phyloP scores from a whole-genome alignment of 2,113 vertebrate species.

The Globicephala melas region DNA sequence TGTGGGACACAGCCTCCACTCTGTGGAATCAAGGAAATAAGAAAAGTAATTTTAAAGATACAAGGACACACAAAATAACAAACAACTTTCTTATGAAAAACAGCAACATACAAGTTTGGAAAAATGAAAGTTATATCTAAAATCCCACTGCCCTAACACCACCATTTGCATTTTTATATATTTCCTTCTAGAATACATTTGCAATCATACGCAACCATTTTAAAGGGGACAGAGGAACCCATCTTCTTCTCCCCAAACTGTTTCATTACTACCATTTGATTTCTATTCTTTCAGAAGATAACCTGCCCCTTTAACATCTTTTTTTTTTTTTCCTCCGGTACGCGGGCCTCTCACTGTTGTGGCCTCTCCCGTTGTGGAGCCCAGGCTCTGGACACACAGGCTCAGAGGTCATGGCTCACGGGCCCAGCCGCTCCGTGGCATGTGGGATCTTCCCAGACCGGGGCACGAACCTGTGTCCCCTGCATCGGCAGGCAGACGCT shows the following conservation, averaged over 20 bases:
- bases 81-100: neutral
- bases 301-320: neutral
- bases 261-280: neutral
- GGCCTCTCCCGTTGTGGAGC: no score
- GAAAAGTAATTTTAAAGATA: slow-evolving; percentile 2
- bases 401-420: no score
- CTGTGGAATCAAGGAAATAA: slow-evolving; percentile 5
- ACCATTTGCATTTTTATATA: neutral
- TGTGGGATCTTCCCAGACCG: no score
- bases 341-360: no score
- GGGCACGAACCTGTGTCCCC: no score
- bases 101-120: neutral
- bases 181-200: neutral
- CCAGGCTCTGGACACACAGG: no score
- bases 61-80: neutral
- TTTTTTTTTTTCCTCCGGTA: no score
- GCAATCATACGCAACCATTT: slow-evolving; percentile 19
- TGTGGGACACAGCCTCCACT: slow-evolving; percentile 36
- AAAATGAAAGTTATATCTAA: slow-evolving; percentile 32
- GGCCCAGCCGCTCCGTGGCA: no score
- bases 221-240: neutral
- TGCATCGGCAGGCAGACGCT: no score
- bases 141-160: neutral
- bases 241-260: neutral
- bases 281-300: slow-evolving; percentile 9